These are phyloP conservation scores for Anoplopoma fimbria DNA, from an alignment of 2,113 vertebrate species.

Conservation along the genomic window DNA sequence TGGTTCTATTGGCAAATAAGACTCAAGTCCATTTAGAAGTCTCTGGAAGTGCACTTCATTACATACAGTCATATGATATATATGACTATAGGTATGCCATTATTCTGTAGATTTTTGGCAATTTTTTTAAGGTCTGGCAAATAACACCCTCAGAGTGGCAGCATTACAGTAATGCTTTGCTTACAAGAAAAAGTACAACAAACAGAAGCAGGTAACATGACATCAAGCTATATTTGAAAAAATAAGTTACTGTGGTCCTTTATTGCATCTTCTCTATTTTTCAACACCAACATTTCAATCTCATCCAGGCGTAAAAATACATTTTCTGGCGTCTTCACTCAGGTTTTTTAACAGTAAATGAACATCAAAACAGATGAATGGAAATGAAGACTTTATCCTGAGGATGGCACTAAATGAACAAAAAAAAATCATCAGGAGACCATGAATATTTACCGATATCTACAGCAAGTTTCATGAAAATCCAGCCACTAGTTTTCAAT, in stretches of 20 bases:
- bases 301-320: not conserved
- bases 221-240: not conserved
- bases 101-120: not conserved
- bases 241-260: slow-evolving; percentile 5
- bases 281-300: not conserved
- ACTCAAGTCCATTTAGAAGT: too few species aligned
- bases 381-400: not conserved
- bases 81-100: not conserved
- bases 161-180: not conserved
- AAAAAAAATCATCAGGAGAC: not conserved
- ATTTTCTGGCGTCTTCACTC: not conserved
- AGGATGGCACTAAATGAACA: not conserved
- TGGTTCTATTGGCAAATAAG: too few species aligned
- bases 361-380: not conserved
- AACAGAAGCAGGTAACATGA: not conserved
- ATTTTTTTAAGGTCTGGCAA: not conserved
- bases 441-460: not conserved
- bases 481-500: not conserved
- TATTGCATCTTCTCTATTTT: slow-evolving; percentile 2
- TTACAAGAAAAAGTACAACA: not conserved
- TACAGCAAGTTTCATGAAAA: not conserved
- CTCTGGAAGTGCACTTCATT: too few species aligned
- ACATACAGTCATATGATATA: too few species aligned
- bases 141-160: not conserved
- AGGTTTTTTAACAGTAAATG: not conserved